phyloP scores from a whole-genome alignment of 2,888 invertebrate genomes.

The Phortica okadai region DNA sequence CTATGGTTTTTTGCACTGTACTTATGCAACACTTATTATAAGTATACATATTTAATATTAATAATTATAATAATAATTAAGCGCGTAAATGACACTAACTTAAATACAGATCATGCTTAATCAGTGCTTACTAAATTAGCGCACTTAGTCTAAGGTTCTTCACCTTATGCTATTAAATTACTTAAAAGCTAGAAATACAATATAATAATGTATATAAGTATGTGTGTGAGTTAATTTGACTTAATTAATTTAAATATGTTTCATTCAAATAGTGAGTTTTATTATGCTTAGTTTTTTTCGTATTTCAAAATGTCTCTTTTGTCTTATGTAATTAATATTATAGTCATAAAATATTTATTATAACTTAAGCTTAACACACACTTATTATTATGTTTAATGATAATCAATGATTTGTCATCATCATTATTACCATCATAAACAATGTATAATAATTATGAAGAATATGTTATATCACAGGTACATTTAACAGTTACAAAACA shows the following conservation, averaged over 20 bases:
- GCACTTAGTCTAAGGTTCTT: background rate
- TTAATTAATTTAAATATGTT: background rate
- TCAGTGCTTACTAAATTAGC: background rate
- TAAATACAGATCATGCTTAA: slow-evolving; percentile 6
- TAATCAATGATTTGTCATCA: background rate
- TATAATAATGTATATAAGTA: background rate
- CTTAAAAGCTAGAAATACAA: background rate
- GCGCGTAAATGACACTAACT: slow-evolving; percentile 27
- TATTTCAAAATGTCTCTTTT: background rate
- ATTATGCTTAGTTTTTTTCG: background rate
- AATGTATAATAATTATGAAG: slow-evolving; percentile 16
- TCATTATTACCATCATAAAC: background rate
- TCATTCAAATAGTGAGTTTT: background rate
- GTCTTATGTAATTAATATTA: background rate
- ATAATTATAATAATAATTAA: background rate
- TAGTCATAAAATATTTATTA: background rate
- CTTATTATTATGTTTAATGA: slow-evolving; percentile 13
- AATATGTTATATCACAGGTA: slow-evolving; percentile 75
- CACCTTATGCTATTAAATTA: background rate
- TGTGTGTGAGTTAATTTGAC: background rate
- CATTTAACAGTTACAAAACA: slow-evolving; percentile 59
- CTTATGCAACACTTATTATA: background rate
- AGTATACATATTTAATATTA: background rate
- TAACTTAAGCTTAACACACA: slow-evolving; percentile 5
- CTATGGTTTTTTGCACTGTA: background rate